A percentile compares a stretch with the other conserved stretches of the same genome.
Evolutionary conservation across 1,140 invertebrate species (phyloP).

Genomic region (Drosophila lacertosa): DNA sequence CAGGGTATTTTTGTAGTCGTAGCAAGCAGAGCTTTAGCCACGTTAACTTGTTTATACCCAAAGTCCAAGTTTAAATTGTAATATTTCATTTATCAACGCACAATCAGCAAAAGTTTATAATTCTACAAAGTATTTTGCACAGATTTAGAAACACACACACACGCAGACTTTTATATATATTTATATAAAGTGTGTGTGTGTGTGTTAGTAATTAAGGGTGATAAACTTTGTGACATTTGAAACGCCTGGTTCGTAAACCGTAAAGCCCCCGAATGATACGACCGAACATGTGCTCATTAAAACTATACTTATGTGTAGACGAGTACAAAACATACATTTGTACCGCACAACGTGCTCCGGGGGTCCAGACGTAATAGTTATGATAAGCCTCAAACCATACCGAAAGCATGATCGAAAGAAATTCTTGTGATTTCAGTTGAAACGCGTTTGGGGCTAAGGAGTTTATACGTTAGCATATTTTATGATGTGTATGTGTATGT

Average conservation of each 20-base stretch:
- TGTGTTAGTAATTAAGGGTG: constrained; percentile 54
- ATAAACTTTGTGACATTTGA: constrained; percentile 73
- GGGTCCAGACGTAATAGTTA: constrained; percentile 19
- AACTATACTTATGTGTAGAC: constrained; percentile 21
- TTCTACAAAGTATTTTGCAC: constrained; percentile 6
- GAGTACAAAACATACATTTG: constrained; percentile 23
- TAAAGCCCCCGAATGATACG: constrained; percentile 23
- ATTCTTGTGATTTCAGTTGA: constrained; percentile 30
- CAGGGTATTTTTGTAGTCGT: neutral
- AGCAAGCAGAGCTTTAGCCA: neutral
- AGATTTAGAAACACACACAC: constrained; percentile 2
- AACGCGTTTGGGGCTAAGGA: constrained; percentile 5
- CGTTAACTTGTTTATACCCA: neutral
- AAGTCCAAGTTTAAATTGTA: neutral
- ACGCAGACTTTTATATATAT: too few relatives aligned
- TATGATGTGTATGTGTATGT: neutral
- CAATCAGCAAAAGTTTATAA: constrained; percentile 1
- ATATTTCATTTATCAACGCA: neutral
- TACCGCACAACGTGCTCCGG: constrained; percentile 16
- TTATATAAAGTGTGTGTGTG: neutral
- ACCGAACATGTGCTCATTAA: constrained; percentile 42
- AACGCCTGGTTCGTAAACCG: constrained; percentile 26
- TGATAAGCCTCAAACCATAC: constrained; percentile 24
- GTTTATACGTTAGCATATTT: neutral
- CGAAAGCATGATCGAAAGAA: constrained; percentile 14